Evolutionary conservation across 2,888 invertebrate species (phyloP).

Genomic region (Galerucella calmariensis): DNA sequence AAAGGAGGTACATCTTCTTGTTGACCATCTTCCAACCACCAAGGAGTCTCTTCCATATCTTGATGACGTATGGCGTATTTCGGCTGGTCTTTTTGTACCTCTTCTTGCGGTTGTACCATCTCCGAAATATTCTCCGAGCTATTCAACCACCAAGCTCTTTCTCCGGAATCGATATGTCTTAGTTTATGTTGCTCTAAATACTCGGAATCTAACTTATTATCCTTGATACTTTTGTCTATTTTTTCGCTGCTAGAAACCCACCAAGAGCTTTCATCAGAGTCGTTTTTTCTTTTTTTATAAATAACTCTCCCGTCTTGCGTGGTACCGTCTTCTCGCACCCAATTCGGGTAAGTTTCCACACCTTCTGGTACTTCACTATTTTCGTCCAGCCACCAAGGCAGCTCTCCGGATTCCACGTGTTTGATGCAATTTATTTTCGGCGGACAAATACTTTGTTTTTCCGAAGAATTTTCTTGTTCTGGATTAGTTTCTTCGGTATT

Average conservation of each 20-base stretch:
- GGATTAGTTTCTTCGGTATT: conserved; percentile 42
- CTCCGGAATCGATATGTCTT: conserved; percentile 76
- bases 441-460: not conserved
- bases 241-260: conserved; percentile 52
- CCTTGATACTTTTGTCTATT: conserved; percentile 32
- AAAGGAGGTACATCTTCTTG: conserved; percentile 67
- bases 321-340: conserved; percentile 50
- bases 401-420: conserved; percentile 66
- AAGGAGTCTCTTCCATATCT: conserved; percentile 67
- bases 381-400: conserved; percentile 79
- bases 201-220: conserved; percentile 62
- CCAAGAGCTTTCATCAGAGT: conserved; percentile 53
- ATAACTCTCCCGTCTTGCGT: conserved; percentile 46
- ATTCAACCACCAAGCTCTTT: conserved; percentile 76
- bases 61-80: conserved; percentile 63
- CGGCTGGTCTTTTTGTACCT: conserved; percentile 42
- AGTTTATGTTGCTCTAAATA: conserved; percentile 69
- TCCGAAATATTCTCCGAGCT: conserved; percentile 64
- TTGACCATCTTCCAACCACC: conserved; percentile 69
- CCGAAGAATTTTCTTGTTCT: not conserved
- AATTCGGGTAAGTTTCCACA: conserved; percentile 63
- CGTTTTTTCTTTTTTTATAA: conserved; percentile 48
- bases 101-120: conserved; percentile 48
- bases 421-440: not conserved
- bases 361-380: conserved; percentile 76